Evolutionary conservation across 2,888 invertebrate genomes (phyloP).

Genomic region (Euproctis similis): DNA sequence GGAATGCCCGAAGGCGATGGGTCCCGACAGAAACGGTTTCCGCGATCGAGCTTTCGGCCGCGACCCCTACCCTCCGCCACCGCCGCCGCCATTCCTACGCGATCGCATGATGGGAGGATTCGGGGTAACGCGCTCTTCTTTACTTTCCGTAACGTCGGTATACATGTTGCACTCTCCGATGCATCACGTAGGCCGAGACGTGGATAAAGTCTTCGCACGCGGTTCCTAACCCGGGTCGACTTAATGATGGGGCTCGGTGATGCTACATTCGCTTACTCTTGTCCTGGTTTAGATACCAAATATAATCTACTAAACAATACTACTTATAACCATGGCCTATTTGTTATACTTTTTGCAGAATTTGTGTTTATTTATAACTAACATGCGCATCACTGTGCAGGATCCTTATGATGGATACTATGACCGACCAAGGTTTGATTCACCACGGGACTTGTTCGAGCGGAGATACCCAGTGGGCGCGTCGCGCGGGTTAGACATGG

Average conservation of each 20-base stretch:
- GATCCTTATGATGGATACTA: slow-evolving; percentile 88
- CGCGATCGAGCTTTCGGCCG: slow-evolving; percentile 92
- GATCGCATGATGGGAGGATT: slow-evolving; percentile 94
- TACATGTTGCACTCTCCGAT: slow-evolving; percentile 26
- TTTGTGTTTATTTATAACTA: slow-evolving; percentile 6
- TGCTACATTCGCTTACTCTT: slow-evolving; percentile 39
- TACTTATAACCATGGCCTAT: not conserved
- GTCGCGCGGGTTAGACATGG: slow-evolving; percentile 70
- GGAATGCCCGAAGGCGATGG: slow-evolving; percentile 92
- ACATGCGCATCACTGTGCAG: slow-evolving; percentile 38
- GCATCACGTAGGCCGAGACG: slow-evolving; percentile 60
- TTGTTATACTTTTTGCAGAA: not conserved
- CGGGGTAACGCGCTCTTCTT: slow-evolving; percentile 80
- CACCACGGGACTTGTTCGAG: slow-evolving; percentile 86
- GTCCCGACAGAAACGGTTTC: slow-evolving; percentile 86
- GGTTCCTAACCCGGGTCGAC: slow-evolving; percentile 46
- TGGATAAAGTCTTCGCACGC: slow-evolving; percentile 47
- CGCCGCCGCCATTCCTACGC: slow-evolving; percentile 92
- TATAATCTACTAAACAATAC: slow-evolving; percentile 1
- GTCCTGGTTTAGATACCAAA: not conserved
- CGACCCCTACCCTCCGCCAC: slow-evolving; percentile 93
- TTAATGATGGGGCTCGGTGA: slow-evolving; percentile 42
- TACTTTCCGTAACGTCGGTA: slow-evolving; percentile 43
- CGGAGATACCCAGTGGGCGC: slow-evolving; percentile 82
- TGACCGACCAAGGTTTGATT: slow-evolving; percentile 85